Evolutionary conservation across 2,797 vertebrate species (phyloP), one percentile per base, ranked within the genome.

Genomic region (Acanthurus lineatus): DNA sequence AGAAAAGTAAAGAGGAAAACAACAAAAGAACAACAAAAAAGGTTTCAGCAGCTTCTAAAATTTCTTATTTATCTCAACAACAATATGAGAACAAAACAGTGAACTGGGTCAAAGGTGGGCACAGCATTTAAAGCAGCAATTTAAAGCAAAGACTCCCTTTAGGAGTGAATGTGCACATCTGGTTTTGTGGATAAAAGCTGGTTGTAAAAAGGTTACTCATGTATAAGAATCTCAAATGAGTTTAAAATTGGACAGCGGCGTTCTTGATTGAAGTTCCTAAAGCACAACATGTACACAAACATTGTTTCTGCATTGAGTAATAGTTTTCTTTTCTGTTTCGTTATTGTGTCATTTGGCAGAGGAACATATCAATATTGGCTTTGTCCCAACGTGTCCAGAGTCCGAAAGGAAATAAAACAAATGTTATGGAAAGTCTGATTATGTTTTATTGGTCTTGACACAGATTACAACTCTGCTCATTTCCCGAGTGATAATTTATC

Each of bases 51-150:
- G 53, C 57, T 61, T 73, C 38, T 77, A 28, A 69, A 63, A 63
- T 25, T 65, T 12, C 19, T 63, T 78, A 54, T 82, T 83, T 73
- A 40, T 9, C 38, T 25, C 25, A 25, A 25, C 25, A 25, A 25
- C 25, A 25, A 25, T 25, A 25, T 25, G 25, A 25, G 25, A 25
- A n/a, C n/a, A n/a, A n/a, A n/a, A n/a, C n/a, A 25, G 25, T 25
- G 25, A n/a, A n/a, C n/a, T n/a, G 25, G 32, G 12, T 42, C 25
- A 44, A 59, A 54, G 10, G 44, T 25, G 48, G 20, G 54, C 54
- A 61, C 48, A 47, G 59, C 53, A 62, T 76, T 78, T 69, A 82
- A 78, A 84, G 72, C 78, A 80, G 45, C 51, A 53, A 40, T 22
- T 7, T 25, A 25, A 25, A 25, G 25, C 1, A 40, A 6, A 6